Conservation (phyloP, 2,888 invertebrate genomes). For the Leptinotarsa peninsularis region DNA sequence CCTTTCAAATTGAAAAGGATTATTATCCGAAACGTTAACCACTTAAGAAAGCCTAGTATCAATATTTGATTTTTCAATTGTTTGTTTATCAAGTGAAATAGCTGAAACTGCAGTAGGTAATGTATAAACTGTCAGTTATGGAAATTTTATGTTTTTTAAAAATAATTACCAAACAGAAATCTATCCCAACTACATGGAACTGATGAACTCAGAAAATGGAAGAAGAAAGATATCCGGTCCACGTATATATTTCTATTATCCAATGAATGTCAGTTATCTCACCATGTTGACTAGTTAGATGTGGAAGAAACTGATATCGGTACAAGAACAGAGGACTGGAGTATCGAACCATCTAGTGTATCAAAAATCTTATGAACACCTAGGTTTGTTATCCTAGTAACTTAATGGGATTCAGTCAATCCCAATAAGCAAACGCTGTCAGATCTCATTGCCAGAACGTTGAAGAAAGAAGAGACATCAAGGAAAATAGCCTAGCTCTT, state of each 20-base stretch:
- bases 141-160: constrained; percentile 16
- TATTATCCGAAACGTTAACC: no score
- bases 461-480: not conserved
- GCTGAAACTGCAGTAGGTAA: not conserved
- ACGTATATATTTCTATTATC: not conserved
- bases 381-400: constrained; percentile 33
- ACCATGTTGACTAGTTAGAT: constrained; percentile 46
- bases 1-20: no score
- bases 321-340: constrained; percentile 54
- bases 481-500: not conserved
- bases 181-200: not conserved
- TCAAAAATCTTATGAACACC: constrained; percentile 36
- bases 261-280: not conserved
- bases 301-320: constrained; percentile 51
- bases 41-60: no score
- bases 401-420: constrained; percentile 1
- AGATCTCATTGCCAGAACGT: not conserved
- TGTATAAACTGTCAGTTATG: constrained; percentile 11
- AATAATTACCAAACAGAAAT: not conserved
- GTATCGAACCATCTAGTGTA: constrained; percentile 50
- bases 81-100: no score
- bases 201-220: not conserved
- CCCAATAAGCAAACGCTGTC: not conserved
- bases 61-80: no score
- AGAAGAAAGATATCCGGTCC: constrained; percentile 5